Percentiles rank a stretch among this genome's conserved stretches.
Conservation (phyloP, 2,888 invertebrate species). For the Gari tellinella region DNA sequence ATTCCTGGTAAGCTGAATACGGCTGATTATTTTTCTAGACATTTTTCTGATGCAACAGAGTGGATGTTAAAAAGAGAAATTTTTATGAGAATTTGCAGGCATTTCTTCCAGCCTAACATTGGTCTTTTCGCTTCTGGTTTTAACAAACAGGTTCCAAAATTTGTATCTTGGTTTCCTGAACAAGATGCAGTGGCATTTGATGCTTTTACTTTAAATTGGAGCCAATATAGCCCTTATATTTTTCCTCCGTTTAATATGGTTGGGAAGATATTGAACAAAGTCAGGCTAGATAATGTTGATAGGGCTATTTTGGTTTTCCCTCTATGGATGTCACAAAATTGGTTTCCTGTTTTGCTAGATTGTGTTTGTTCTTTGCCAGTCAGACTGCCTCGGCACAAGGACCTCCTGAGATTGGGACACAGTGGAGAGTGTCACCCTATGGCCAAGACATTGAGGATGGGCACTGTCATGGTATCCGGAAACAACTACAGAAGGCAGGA, state of each 20-base stretch:
- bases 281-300: no score
- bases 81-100: conserved; percentile 20
- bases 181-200: no score
- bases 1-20: conserved; percentile 28
- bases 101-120: conserved; percentile 37
- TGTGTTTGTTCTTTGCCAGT: conserved; percentile 1
- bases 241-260: no score
- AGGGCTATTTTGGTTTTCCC: no score
- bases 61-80: conserved; percentile 47
- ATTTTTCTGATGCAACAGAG: conserved; percentile 47
- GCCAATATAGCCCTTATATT: no score
- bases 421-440: conserved; percentile 5
- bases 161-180: no score
- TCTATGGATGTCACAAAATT: no score
- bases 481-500: not conserved
- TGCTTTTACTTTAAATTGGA: no score
- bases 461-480: conserved; percentile 18
- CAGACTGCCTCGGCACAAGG: no score
- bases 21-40: conserved; percentile 38
- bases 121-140: no score
- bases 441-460: not conserved
- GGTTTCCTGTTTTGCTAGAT: conserved; percentile 3
- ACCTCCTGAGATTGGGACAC: conserved; percentile 4
- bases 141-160: no score
- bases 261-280: no score